Evolutionary conservation across 2,113 vertebrate species (phyloP).

Genomic region (Odocoileus virginianus): DNA sequence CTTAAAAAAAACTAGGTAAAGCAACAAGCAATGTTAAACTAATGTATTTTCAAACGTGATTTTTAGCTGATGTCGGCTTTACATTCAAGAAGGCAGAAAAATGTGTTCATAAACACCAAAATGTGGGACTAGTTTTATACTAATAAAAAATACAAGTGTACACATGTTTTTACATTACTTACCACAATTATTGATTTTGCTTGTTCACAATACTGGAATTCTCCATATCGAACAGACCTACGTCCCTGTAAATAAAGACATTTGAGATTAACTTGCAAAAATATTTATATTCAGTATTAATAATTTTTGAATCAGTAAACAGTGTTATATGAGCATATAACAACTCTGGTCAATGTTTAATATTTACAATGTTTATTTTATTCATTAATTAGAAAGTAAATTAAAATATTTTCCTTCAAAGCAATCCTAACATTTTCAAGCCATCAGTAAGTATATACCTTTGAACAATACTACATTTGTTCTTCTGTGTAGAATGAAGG

Average conservation of each 20-base stretch:
- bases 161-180: constrained; percentile 73
- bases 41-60: neutral
- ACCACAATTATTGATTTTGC: constrained; percentile 98
- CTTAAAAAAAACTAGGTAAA: constrained; percentile 16
- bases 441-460: neutral
- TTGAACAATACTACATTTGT: neutral
- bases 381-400: neutral
- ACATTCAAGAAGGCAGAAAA: constrained; percentile 2
- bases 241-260: constrained; percentile 85
- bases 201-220: constrained; percentile 96
- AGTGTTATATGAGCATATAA: neutral
- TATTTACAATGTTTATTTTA: constrained; percentile 6
- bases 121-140: neutral
- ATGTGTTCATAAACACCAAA: neutral
- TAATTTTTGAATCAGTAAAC: neutral
- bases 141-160: neutral
- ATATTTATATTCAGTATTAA: neutral
- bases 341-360: neutral
- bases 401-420: constrained; percentile 27
- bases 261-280: neutral
- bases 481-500: neutral
- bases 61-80: neutral
- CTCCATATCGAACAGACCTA: constrained; percentile 94
- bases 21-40: neutral
- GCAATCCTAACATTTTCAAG: neutral